Evolutionary conservation across 2,797 vertebrate genomes (phyloP).

Genomic region (Chaenodraco wilsoni): DNA sequence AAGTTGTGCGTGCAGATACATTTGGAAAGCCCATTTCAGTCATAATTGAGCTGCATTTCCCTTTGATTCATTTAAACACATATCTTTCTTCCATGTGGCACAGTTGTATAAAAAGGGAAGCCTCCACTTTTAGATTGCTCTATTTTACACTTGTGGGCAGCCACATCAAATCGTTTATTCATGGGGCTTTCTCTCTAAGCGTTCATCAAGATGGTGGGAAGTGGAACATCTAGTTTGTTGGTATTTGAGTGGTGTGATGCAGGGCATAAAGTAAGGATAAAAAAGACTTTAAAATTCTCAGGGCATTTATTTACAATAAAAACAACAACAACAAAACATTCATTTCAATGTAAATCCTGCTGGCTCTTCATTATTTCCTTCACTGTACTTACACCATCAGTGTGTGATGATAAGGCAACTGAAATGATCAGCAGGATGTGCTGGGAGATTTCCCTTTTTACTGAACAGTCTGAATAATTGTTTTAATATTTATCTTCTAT

Average conservation of each 20-base stretch:
- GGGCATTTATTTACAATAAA: constrained; percentile 76
- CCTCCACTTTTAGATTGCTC: constrained; percentile 56
- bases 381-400: constrained; percentile 47
- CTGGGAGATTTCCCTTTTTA: constrained; percentile 68
- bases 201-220: constrained; percentile 47
- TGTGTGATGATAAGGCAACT: constrained; percentile 74
- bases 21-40: constrained; percentile 2
- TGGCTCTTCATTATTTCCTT: constrained; percentile 46
- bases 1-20: neutral
- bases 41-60: constrained; percentile 22
- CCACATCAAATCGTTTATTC: constrained; percentile 67
- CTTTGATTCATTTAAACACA: constrained; percentile 35
- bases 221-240: constrained; percentile 33
- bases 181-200: constrained; percentile 50
- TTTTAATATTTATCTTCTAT: constrained; percentile 57
- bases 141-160: constrained; percentile 58
- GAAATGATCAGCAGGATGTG: constrained; percentile 66
- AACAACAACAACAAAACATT: constrained; percentile 71
- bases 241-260: neutral
- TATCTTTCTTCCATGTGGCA: constrained; percentile 35
- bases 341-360: constrained; percentile 67
- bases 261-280: neutral
- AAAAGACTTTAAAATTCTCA: constrained; percentile 51
- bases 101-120: constrained; percentile 51
- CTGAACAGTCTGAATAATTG: constrained; percentile 54